phyloP scores from a whole-genome alignment of 1,140 invertebrate genomes.

The Drosophila varians region DNA sequence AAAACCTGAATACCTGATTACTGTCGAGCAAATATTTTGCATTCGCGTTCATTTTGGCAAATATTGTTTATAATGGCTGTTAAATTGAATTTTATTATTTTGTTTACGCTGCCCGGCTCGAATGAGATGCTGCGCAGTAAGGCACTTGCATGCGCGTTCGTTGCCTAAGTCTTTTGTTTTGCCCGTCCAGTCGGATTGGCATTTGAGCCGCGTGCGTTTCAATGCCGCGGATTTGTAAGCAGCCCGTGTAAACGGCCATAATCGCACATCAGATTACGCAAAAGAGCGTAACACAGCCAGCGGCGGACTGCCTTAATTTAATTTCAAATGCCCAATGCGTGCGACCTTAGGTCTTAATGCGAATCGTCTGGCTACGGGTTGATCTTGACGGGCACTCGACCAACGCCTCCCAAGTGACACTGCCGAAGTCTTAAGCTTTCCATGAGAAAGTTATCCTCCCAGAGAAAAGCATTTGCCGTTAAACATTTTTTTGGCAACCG shows the following conservation, averaged over 20 bases:
- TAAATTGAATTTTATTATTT: conserved; percentile 42
- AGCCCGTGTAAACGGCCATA: conserved; percentile 50
- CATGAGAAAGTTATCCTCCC: conserved; percentile 48
- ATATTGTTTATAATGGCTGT: conserved; percentile 45
- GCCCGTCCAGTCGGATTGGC: conserved; percentile 13
- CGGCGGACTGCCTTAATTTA: neutral
- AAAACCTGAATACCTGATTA: conserved; percentile 19
- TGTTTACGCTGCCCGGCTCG: conserved; percentile 26
- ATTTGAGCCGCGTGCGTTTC: conserved; percentile 31
- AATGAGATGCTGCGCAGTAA: conserved; percentile 26
- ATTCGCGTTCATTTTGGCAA: conserved; percentile 31
- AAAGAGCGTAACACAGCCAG: conserved; percentile 28
- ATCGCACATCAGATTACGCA: conserved; percentile 44
- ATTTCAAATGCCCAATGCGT: conserved; percentile 27
- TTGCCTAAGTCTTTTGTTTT: conserved; percentile 65
- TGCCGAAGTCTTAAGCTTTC: conserved; percentile 16
- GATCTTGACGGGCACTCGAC: neutral
- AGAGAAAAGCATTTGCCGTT: conserved; percentile 43
- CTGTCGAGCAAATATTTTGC: conserved; percentile 26
- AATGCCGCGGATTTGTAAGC: conserved; percentile 48
- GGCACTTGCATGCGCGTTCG: conserved; percentile 36
- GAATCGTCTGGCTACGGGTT: conserved; percentile 9
- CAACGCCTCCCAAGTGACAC: conserved; percentile 24
- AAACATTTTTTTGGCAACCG: conserved; percentile 27
- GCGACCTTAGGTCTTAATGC: conserved; percentile 34